These are phyloP conservation scores for Vidua chalybeata DNA, from an alignment of 2,113 vertebrate species.

Conservation along the genomic window DNA sequence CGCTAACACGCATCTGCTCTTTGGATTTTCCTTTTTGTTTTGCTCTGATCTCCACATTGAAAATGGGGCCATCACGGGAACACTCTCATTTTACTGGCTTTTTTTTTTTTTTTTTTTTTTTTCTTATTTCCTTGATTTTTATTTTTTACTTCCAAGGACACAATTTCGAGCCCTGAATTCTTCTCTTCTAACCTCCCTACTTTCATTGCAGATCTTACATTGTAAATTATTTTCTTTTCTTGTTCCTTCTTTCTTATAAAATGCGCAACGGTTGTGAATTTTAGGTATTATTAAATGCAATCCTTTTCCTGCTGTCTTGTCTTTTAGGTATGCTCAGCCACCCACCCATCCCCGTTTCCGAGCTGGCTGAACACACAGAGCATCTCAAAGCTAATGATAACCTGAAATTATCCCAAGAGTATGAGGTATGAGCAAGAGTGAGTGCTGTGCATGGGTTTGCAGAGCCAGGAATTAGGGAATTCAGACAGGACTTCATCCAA, in stretches of 20 bases:
- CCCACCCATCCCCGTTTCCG: constrained; percentile 91
- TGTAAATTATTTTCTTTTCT: constrained; percentile 58
- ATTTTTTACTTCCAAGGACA: constrained; percentile 63
- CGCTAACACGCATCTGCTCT: constrained; percentile 48
- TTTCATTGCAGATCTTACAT: constrained; percentile 74
- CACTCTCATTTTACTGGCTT: constrained; percentile 43
- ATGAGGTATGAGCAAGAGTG: constrained; percentile 83
- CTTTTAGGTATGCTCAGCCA: constrained; percentile 95
- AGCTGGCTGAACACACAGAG: constrained; percentile 95
- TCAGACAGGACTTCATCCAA: not conserved
- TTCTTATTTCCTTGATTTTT: constrained; percentile 28
- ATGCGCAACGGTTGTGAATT: not conserved
- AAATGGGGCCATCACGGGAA: constrained; percentile 55
- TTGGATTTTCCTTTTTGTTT: constrained; percentile 35
- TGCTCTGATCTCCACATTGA: constrained; percentile 48
- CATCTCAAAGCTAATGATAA: constrained; percentile 98
- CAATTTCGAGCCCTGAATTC: constrained; percentile 76
- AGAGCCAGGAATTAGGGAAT: not conserved
- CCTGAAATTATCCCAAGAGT: constrained; percentile 97
- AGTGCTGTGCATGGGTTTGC: not conserved
- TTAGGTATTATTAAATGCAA: constrained; percentile 29
- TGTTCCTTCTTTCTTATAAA: constrained; percentile 47
- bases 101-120: not conserved
- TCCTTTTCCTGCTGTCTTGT: constrained; percentile 41
- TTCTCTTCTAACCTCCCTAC: constrained; percentile 73